Percentiles rank a stretch among this genome's conserved stretches.
These are phyloP conservation scores for Platycheirus rosarum DNA, from an alignment of 2,888 invertebrate genomes.

Conservation along the genomic window DNA sequence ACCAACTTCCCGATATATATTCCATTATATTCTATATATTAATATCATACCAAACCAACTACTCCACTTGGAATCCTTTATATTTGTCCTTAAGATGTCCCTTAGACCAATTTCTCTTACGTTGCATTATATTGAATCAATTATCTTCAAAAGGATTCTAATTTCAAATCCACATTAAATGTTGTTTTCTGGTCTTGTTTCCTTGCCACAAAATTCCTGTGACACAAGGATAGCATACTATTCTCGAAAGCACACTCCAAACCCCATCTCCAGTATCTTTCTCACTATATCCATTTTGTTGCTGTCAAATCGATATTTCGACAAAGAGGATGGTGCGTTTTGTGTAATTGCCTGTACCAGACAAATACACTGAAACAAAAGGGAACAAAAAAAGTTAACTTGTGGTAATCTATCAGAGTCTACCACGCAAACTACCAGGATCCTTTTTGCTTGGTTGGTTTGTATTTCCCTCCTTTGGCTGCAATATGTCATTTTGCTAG, in stretches of 20 bases:
- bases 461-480: too few species aligned
- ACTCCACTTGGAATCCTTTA: slow-evolving; percentile 2
- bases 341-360: slow-evolving; percentile 28
- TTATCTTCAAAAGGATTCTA: slow-evolving; percentile 64
- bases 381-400: slow-evolving; percentile 15
- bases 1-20: too few species aligned
- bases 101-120: slow-evolving; percentile 3
- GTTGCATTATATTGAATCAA: slow-evolving; percentile 64
- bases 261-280: not conserved
- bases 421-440: slow-evolving; percentile 26
- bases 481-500: too few species aligned
- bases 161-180: slow-evolving; percentile 55
- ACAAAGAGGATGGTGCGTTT: slow-evolving; percentile 28
- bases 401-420: slow-evolving; percentile 35
- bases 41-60: too few species aligned
- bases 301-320: not conserved
- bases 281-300: too few species aligned
- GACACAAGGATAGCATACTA: slow-evolving; percentile 23
- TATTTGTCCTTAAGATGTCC: slow-evolving; percentile 7
- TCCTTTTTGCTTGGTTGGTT: slow-evolving; percentile 3
- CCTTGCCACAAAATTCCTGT: slow-evolving; percentile 45
- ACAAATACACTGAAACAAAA: too few species aligned
- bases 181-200: slow-evolving; percentile 58
- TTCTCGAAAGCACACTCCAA: too few species aligned
- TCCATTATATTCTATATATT: too few species aligned